Evolutionary conservation across 1,140 invertebrate genomes (phyloP).

Genomic region (Nautilus pompilius): DNA sequence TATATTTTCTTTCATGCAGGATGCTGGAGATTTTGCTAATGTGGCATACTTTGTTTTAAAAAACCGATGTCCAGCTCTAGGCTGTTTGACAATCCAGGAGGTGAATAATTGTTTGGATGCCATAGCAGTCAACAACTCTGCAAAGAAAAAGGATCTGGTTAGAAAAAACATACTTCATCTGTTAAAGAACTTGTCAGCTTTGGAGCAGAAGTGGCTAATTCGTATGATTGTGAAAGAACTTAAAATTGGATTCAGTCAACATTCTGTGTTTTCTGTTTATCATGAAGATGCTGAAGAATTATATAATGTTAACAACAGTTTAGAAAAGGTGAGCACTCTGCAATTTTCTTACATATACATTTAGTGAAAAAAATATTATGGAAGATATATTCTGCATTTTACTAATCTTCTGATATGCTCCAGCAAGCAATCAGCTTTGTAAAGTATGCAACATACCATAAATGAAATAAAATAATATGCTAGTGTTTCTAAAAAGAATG

Average conservation of each 20-base stretch:
- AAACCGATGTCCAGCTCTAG: conserved; percentile 61
- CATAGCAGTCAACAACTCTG: conserved; percentile 63
- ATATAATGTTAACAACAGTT: conserved; percentile 69
- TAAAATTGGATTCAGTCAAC: conserved; percentile 59
- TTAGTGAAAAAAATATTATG: no score
- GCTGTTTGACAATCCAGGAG: conserved; percentile 62
- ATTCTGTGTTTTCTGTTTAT: conserved; percentile 70
- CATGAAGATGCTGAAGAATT: conserved; percentile 79
- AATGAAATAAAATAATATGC: no score
- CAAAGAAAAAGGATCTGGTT: conserved; percentile 57
- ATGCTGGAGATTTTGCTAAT: conserved; percentile 71
- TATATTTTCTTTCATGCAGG: conserved; percentile 38
- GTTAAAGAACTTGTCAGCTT: conserved; percentile 63
- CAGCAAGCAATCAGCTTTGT: no score
- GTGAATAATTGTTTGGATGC: conserved; percentile 70
- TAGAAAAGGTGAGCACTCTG: conserved; percentile 65
- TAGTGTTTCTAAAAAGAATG: no score
- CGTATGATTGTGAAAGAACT: conserved; percentile 75
- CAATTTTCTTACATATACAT: no score
- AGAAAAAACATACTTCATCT: conserved; percentile 59
- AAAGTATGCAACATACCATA: no score
- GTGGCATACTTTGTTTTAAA: conserved; percentile 69
- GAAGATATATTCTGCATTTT: no score
- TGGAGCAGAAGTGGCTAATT: conserved; percentile 86
- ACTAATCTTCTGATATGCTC: no score